Evolutionary conservation across 2,797 vertebrate species (phyloP).

Genomic region (Sebastes elongatus): DNA sequence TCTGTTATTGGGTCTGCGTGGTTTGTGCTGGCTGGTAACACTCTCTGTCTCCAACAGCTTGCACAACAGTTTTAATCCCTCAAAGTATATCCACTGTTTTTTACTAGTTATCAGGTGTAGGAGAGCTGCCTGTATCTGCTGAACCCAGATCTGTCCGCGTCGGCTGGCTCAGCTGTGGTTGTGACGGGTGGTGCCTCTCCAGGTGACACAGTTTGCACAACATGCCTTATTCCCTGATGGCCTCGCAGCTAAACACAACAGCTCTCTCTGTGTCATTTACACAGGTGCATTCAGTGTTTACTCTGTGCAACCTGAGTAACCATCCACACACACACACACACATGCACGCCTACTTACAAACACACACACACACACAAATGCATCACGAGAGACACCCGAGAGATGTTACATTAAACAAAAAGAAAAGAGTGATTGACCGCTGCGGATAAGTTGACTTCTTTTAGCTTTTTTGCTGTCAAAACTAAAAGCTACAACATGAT

Average conservation of each 20-base stretch:
- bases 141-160: conserved; percentile 19
- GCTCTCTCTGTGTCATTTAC: conserved; percentile 78
- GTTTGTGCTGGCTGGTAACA: conserved; percentile 1
- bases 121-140: conserved; percentile 4
- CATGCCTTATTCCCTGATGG: conserved; percentile 75
- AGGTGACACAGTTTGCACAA: conserved; percentile 83
- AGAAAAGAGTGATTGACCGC: not conserved
- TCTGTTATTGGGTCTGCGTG: not conserved
- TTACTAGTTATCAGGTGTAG: conserved; percentile 4
- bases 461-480: not conserved
- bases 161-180: conserved; percentile 27
- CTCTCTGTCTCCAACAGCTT: not conserved
- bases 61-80: conserved; percentile 1
- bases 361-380: conserved; percentile 4
- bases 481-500: not conserved
- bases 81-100: not conserved
- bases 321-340: conserved; percentile 41
- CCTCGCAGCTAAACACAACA: conserved; percentile 71
- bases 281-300: conserved; percentile 82
- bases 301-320: conserved; percentile 77
- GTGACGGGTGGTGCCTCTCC: conserved; percentile 56
- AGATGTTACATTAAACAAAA: conserved; percentile 12
- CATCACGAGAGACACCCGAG: not conserved
- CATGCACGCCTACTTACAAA: not conserved
- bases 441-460: not conserved